Conservation (phyloP, 2,888 invertebrate genomes). For the Lapara coniferarum region DNA sequence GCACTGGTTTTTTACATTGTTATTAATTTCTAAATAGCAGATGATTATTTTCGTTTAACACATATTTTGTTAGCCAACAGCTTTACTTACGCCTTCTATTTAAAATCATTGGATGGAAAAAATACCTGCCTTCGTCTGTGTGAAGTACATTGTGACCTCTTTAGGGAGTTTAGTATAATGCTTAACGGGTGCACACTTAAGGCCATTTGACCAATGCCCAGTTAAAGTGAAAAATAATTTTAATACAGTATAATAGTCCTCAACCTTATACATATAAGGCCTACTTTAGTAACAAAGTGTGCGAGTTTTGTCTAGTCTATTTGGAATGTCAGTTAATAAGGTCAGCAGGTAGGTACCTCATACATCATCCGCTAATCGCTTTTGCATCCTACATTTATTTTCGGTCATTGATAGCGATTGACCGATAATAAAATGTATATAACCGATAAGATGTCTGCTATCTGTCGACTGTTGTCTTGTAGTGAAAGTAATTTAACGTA, state of each 20-base stretch:
- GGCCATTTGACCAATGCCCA: no score
- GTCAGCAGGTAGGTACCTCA: conserved; percentile 10
- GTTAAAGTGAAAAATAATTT: no score
- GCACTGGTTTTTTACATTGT: neutral
- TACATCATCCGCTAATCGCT: conserved; percentile 25
- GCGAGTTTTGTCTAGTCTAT: neutral
- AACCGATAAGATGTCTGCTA: conserved; percentile 26
- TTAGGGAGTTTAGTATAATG: no score
- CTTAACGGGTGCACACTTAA: no score
- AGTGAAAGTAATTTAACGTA: neutral
- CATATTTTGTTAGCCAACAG: no score
- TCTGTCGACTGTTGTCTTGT: neutral
- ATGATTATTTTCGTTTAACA: neutral
- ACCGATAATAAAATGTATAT: conserved; percentile 32
- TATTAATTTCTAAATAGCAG: conserved; percentile 1
- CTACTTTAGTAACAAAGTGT: neutral
- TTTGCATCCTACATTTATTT: conserved; percentile 25
- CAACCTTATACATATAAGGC: neutral
- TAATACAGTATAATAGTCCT: neutral
- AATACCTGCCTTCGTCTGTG: neutral
- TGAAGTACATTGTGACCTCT: no score
- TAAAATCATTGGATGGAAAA: neutral
- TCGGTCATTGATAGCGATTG: conserved; percentile 32
- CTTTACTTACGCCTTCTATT: neutral
- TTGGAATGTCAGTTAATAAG: neutral